phyloP scores from a whole-genome alignment of 2,888 invertebrate genomes.

The Trisateles emortualis region DNA sequence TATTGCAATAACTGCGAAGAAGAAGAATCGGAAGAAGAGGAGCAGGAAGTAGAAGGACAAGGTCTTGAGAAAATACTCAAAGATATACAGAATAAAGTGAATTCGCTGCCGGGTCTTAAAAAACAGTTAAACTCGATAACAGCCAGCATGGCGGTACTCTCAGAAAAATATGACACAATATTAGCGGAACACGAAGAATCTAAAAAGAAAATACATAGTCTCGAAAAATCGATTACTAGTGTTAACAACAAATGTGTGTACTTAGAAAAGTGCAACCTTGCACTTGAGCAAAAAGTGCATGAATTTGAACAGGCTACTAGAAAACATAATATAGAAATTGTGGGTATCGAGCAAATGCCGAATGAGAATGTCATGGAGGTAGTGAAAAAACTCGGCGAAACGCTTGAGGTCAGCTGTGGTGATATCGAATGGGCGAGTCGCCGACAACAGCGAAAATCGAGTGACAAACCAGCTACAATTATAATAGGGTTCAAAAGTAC shows the following conservation, averaged over 20 bases:
- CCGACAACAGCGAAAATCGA: not conserved
- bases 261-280: slow-evolving; percentile 6
- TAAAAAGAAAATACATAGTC: slow-evolving; percentile 3
- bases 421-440: slow-evolving; percentile 10
- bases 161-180: slow-evolving; percentile 9
- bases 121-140: slow-evolving; percentile 3
- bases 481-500: slow-evolving; percentile 9
- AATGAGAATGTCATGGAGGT: slow-evolving; percentile 4
- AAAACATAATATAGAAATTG: slow-evolving; percentile 5
- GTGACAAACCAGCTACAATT: slow-evolving; percentile 5
- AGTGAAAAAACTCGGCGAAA: slow-evolving; percentile 1
- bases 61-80: slow-evolving; percentile 2
- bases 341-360: slow-evolving; percentile 6
- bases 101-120: not conserved
- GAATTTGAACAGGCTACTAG: not conserved
- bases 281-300: slow-evolving; percentile 2
- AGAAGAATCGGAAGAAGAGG: not conserved
- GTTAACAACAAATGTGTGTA: slow-evolving; percentile 1
- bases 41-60: not conserved
- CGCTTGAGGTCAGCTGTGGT: not conserved
- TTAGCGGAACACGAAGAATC: slow-evolving; percentile 4
- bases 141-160: slow-evolving; percentile 1
- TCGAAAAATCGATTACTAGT: not conserved
- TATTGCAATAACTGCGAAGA: not conserved
- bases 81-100: slow-evolving; percentile 11